phyloP scores from a whole-genome alignment of 2,888 invertebrate genomes.

The Caenorhabditis imperialis region DNA sequence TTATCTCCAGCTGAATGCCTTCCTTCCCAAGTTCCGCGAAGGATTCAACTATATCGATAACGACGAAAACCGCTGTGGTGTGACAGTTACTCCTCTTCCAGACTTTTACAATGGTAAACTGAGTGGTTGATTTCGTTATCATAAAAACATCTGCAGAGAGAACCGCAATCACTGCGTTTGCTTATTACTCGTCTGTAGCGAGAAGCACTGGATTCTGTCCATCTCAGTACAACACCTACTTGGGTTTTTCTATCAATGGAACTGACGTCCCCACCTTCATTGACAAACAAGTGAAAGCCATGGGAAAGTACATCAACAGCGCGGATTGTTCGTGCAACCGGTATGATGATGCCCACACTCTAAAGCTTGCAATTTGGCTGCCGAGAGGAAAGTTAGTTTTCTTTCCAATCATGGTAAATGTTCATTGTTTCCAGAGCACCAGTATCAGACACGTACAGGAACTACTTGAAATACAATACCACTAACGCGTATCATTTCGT shows the following conservation, averaged over 20 bases:
- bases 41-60: constrained; percentile 36
- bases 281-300: not conserved
- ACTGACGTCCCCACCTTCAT: constrained; percentile 1
- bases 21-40: constrained; percentile 6
- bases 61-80: constrained; percentile 8
- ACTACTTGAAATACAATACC: constrained; percentile 9
- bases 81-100: not conserved
- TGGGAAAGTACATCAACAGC: constrained; percentile 24
- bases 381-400: constrained; percentile 30
- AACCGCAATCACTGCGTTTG: constrained; percentile 19
- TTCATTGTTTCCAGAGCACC: constrained; percentile 11
- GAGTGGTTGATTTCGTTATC: no score
- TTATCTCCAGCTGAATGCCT: constrained; percentile 17
- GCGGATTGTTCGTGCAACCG: constrained; percentile 23
- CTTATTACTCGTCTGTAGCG: constrained; percentile 3
- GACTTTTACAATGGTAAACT: constrained; percentile 20
- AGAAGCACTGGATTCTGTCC: constrained; percentile 20
- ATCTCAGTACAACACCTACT: constrained; percentile 15
- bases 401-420: not conserved
- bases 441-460: not conserved
- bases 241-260: not conserved
- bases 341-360: constrained; percentile 9
- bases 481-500: constrained; percentile 43
- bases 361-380: constrained; percentile 35
- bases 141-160: no score